Percentiles rank a stretch among this genome's conserved stretches.
These are phyloP conservation scores for Platichthys stellatus DNA, from an alignment of 2,113 vertebrate genomes.

Conservation along the genomic window DNA sequence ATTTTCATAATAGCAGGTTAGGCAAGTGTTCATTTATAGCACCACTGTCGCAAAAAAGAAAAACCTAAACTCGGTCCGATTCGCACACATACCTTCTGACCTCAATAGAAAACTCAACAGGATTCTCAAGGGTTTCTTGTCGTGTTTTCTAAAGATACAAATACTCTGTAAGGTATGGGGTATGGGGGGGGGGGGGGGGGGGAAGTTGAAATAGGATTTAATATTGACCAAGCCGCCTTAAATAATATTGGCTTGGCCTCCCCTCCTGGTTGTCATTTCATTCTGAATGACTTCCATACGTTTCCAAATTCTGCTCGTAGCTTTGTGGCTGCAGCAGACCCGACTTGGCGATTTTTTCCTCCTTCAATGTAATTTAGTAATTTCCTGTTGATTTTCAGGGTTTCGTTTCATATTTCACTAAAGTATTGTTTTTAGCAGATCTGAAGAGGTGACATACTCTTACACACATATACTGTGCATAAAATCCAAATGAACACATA, in stretches of 20 bases:
- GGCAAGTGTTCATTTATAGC: slow-evolving; percentile 75
- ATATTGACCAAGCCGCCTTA: slow-evolving; percentile 45
- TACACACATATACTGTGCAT: slow-evolving; percentile 9
- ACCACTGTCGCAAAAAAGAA: slow-evolving; percentile 52
- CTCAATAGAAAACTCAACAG: slow-evolving; percentile 62
- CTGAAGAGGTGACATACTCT: slow-evolving; percentile 11
- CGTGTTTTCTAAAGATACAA: slow-evolving; percentile 66
- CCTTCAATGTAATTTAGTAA: slow-evolving; percentile 22
- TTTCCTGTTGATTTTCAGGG: slow-evolving; percentile 18
- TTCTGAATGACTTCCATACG: slow-evolving; percentile 57
- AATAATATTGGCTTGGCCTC: slow-evolving; percentile 51
- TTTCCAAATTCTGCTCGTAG: slow-evolving; percentile 28
- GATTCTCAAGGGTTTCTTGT: slow-evolving; percentile 42
- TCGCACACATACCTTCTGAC: slow-evolving; percentile 63
- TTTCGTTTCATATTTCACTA: not conserved
- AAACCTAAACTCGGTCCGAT: slow-evolving; percentile 33
- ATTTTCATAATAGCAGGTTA: slow-evolving; percentile 77
- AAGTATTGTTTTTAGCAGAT: slow-evolving; percentile 5
- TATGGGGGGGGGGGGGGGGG: slow-evolving; percentile 5
- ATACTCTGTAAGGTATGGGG: slow-evolving; percentile 19
- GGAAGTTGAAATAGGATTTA: slow-evolving; percentile 37
- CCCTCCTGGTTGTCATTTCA: slow-evolving; percentile 34
- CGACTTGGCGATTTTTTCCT: not conserved
- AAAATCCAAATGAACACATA: not conserved
- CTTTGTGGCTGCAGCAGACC: slow-evolving; percentile 26